Base-by-base conservation (phyloP, 1,140 invertebrate species). In the Arion vulgaris region DNA sequence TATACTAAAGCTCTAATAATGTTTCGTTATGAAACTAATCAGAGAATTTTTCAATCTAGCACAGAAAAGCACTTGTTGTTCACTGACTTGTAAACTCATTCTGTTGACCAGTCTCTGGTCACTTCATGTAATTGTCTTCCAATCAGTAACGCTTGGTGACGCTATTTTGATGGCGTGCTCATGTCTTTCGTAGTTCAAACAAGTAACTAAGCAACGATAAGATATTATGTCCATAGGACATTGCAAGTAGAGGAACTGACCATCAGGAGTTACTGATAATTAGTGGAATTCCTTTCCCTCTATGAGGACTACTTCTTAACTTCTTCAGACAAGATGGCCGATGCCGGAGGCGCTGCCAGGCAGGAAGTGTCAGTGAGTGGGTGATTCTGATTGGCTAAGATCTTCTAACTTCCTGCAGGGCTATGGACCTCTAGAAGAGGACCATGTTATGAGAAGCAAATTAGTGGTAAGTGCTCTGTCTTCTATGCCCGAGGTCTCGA, bases 351-450 rank as follows among this genome's bases (percentile, higher is more conserved):
- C 15, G 23, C 7, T 23, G 41, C 71, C 36, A 11, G 36, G 41
- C 39, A 72, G 71, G 71, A 72, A 72, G 71, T 72, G 71, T 72
- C 71, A 41, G 19, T 72, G 71, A 72, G 71, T 72, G 71, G 71
- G 23, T 32, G 71, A 72, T 2, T 72, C 36, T 72, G 71, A 72
- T 72, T 72, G 71, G 71, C 71, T 72, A 72, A 72, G 71, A 72
- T 32, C 23, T n/a, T 72, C 39, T 45, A 39, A 72, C 71, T 72
- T 72, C 71, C 71, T 72, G 71, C 71, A 45, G 71, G 71, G 36
- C 71, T 41, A 9, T 45, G 41, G 71, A 72, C 38, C 71, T 72
- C 36, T 72, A 38, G 68, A n/a, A 71, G n/a, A 71, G 68, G 23
- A 26, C 9, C 68, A 71, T 41, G 71, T 72, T 72, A 39, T 72